Evolutionary conservation across 2,797 vertebrate species (phyloP).

Genomic region (Eulemur albifrons): DNA sequence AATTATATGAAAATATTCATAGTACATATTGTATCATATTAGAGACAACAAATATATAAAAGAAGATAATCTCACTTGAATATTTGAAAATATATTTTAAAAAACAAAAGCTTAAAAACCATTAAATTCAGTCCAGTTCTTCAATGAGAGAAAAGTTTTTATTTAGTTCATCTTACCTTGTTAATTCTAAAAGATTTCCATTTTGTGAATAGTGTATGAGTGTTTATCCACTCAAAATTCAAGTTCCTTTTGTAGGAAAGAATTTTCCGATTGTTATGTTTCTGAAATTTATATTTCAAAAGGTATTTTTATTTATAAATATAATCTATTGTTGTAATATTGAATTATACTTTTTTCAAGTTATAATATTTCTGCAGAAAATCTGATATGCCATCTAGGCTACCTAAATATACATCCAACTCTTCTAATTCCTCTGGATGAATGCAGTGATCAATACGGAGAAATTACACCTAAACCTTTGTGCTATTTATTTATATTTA

Average conservation of each 20-base stretch:
- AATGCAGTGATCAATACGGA: not conserved
- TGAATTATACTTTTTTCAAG: not conserved
- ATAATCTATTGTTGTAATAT: not conserved
- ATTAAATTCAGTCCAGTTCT: not conserved
- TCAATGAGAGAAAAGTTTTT: not conserved
- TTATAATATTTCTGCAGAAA: not conserved
- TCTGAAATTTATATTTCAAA: slow-evolving; percentile 24
- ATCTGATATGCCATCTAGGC: not conserved
- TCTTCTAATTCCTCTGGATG: not conserved
- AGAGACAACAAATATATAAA: not conserved
- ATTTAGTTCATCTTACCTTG: not conserved
- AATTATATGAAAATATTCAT: slow-evolving; percentile 35
- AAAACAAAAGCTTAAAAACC: not conserved
- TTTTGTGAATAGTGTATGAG: not conserved
- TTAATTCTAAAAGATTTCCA: slow-evolving; percentile 5
- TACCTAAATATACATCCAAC: not conserved
- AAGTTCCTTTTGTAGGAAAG: not conserved
- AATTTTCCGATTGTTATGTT: not conserved
- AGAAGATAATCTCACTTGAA: not conserved
- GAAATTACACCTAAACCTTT: not conserved
- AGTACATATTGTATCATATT: not conserved
- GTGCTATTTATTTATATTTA: not conserved
- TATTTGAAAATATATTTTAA: not conserved
- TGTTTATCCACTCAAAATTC: not conserved
- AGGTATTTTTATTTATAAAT: not conserved